Conservation (phyloP, 37 sponge, comb jelly and placozoan species). For the Hexactinellida sp. region DNA sequence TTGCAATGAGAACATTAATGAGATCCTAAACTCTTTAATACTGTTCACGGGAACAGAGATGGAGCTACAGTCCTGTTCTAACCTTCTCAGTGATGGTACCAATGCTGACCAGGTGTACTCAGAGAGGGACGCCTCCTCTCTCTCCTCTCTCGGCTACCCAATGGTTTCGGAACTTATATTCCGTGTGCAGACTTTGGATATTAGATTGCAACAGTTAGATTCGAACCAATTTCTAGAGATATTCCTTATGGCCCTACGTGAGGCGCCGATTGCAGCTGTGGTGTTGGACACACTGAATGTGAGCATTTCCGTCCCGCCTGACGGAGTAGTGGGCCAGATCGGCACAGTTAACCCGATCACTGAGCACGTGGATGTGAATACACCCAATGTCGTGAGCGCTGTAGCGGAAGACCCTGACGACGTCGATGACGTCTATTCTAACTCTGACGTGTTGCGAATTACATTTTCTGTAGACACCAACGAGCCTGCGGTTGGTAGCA, state of each 20-base stretch:
- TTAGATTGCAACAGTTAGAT: not conserved
- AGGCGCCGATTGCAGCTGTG: not conserved
- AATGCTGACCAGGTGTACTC: constrained; percentile 41
- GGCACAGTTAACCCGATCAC: not conserved
- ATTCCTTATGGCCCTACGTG: not conserved
- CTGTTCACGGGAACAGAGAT: constrained; percentile 25
- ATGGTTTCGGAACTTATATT: not conserved
- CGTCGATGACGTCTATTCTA: constrained; percentile 30
- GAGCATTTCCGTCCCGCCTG: not conserved
- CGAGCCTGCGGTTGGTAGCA: constrained; percentile 38
- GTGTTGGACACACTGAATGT: not conserved
- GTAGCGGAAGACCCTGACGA: constrained; percentile 40
- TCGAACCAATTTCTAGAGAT: not conserved
- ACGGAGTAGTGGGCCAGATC: not conserved
- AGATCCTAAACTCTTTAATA: constrained; percentile 23
- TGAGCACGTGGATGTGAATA: constrained; percentile 35
- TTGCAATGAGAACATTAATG: constrained; percentile 26
- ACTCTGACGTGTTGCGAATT: constrained; percentile 54
- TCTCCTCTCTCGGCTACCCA: not conserved
- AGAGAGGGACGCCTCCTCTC: constrained; percentile 17
- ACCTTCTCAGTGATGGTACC: constrained; percentile 40
- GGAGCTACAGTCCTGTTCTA: constrained; percentile 51
- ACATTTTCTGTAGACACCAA: constrained; percentile 45
- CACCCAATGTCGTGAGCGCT: constrained; percentile 41
- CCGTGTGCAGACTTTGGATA: not conserved